phyloP scores from a whole-genome alignment of 2,888 invertebrate genomes.

The Syrista parreyssii region DNA sequence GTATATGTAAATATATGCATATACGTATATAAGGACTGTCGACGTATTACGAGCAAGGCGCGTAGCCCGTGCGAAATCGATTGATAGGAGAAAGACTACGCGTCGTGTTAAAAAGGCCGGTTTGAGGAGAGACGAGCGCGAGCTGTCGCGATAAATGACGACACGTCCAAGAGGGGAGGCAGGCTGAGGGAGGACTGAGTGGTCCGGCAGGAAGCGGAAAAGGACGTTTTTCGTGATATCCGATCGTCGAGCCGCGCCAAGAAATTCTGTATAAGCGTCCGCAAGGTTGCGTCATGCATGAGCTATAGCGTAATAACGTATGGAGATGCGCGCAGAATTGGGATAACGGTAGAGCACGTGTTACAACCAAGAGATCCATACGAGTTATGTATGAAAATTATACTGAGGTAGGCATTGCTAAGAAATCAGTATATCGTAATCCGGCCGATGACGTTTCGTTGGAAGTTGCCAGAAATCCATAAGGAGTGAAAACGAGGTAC shows the following conservation, averaged over 20 bases:
- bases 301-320: neutral
- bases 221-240: neutral
- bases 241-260: neutral
- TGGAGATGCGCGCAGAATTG: neutral
- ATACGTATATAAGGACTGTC: neutral
- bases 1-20: neutral
- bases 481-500: neutral
- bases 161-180: neutral
- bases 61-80: neutral
- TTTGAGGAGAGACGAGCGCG: neutral
- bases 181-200: neutral
- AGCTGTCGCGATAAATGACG: neutral
- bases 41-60: too few relatives aligned
- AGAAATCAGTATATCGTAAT: neutral
- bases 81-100: neutral
- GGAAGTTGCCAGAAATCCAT: neutral
- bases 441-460: neutral
- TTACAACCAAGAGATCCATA: neutral
- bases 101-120: neutral
- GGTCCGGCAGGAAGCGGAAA: neutral
- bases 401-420: neutral
- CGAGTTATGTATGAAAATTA: neutral
- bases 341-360: too few relatives aligned
- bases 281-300: too few relatives aligned
- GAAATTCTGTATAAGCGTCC: too few relatives aligned